phyloP scores from a whole-genome alignment of 2,888 invertebrate genomes.

The Athripsodes cinereus region DNA sequence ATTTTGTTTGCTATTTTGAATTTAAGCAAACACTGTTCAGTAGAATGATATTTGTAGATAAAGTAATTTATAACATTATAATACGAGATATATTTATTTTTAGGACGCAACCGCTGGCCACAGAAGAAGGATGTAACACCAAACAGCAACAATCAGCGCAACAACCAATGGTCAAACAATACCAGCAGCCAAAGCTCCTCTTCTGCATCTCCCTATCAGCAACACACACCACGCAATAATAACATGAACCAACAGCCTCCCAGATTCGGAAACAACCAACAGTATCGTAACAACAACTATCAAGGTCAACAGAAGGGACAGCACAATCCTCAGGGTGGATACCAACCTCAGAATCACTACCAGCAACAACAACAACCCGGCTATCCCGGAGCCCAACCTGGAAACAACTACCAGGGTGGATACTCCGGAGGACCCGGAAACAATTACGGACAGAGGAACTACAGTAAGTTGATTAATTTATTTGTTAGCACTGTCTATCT shows the following conservation, averaged over 20 bases:
- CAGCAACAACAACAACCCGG: slow-evolving; percentile 51
- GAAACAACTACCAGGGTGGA: slow-evolving; percentile 44
- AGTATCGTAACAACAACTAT: slow-evolving; percentile 32
- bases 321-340: slow-evolving; percentile 41
- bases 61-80: too few species aligned
- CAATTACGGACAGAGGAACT: slow-evolving; percentile 23
- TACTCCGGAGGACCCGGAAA: slow-evolving; percentile 26
- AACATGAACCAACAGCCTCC: slow-evolving; percentile 17
- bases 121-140: slow-evolving; percentile 51
- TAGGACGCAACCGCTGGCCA: slow-evolving; percentile 57
- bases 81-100: not conserved
- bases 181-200: slow-evolving; percentile 42
- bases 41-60: too few species aligned
- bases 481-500: not conserved
- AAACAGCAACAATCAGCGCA: slow-evolving; percentile 46
- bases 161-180: slow-evolving; percentile 50
- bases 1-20: too few species aligned
- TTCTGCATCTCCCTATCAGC: slow-evolving; percentile 22
- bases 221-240: slow-evolving; percentile 29
- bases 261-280: slow-evolving; percentile 28
- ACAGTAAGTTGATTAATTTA: slow-evolving; percentile 19
- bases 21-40: too few species aligned
- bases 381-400: slow-evolving; percentile 41
- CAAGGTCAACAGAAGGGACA: slow-evolving; percentile 40
- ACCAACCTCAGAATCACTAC: slow-evolving; percentile 52